Evolutionary conservation across 2,797 vertebrate species (phyloP).

Genomic region (Acanthurus lineatus): DNA sequence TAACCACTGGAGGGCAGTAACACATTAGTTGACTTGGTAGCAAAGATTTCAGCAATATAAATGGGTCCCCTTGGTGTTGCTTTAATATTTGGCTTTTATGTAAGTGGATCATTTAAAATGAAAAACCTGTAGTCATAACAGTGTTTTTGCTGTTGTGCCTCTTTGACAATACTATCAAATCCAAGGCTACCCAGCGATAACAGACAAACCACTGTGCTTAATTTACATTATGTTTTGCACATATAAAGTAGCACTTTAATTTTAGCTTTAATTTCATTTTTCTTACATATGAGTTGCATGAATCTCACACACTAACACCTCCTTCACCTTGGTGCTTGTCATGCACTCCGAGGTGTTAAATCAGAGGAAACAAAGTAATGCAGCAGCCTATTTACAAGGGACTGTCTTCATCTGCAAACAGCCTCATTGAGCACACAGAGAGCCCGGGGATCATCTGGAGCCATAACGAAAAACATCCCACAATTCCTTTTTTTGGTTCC

Average conservation of each 20-base stretch:
- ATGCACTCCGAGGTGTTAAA: constrained; percentile 34
- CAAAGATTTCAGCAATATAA: constrained; percentile 4
- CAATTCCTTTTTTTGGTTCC: constrained; percentile 3
- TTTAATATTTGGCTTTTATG: constrained; percentile 39
- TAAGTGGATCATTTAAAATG: constrained; percentile 59
- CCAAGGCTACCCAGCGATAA: constrained; percentile 28
- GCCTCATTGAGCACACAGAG: constrained; percentile 41
- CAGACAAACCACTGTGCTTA: constrained; percentile 26
- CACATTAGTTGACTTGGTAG: constrained; percentile 26
- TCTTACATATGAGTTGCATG: constrained; percentile 25
- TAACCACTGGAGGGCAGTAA: constrained; percentile 77
- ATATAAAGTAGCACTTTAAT: background rate
- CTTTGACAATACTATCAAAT: constrained; percentile 47
- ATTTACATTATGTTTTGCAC: background rate
- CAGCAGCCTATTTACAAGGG: constrained; percentile 47
- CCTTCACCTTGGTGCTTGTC: constrained; percentile 37
- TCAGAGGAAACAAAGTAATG: constrained; percentile 35
- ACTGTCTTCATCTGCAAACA: constrained; percentile 45
- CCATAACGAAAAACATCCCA: constrained; percentile 42
- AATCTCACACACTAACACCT: constrained; percentile 18
- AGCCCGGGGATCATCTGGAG: constrained; percentile 50
- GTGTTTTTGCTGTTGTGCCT: constrained; percentile 23
- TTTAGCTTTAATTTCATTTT: constrained; percentile 12
- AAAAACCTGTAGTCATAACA: constrained; percentile 36
- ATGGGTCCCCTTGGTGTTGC: background rate